Conservation (phyloP, 2,113 vertebrate species). For the Eptesicus fuscus region DNA sequence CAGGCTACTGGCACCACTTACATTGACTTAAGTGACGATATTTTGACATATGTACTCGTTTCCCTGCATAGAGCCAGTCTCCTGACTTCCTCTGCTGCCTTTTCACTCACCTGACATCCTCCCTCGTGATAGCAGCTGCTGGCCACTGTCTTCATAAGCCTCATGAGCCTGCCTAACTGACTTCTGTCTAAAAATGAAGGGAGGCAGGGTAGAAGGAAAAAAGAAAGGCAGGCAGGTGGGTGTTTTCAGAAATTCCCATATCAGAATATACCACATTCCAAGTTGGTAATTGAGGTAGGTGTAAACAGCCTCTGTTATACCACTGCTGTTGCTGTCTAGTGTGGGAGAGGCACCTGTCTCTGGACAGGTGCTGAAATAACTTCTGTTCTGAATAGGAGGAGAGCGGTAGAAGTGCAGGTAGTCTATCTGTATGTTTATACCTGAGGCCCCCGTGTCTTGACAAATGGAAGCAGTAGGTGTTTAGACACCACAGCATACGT, state of each 20-base stretch:
- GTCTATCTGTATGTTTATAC: not conserved
- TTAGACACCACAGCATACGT: conserved; percentile 63
- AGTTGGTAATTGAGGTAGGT: not conserved
- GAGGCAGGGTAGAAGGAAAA: accelerated
- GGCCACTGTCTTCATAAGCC: too few species aligned
- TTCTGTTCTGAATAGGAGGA: accelerated
- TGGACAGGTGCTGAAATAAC: not conserved
- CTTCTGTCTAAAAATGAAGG: not conserved
- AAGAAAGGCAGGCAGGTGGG: not conserved
- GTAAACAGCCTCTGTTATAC: not conserved
- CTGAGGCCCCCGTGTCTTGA: not conserved
- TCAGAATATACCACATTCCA: not conserved
- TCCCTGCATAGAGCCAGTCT: accelerated
- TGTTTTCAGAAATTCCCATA: not conserved
- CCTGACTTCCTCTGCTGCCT: not conserved
- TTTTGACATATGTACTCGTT: accelerated
- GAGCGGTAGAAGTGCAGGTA: not conserved
- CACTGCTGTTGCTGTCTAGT: not conserved
- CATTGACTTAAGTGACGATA: accelerated
- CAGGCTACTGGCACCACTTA: too few species aligned
- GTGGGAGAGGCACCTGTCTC: not conserved
- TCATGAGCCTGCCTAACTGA: not conserved
- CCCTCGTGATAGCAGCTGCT: not conserved
- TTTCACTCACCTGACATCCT: accelerated
- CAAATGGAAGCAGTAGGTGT: conserved; percentile 71